These are phyloP conservation scores for Nephila pilipes DNA, from an alignment of 1,140 invertebrate genomes.

Conservation along the genomic window DNA sequence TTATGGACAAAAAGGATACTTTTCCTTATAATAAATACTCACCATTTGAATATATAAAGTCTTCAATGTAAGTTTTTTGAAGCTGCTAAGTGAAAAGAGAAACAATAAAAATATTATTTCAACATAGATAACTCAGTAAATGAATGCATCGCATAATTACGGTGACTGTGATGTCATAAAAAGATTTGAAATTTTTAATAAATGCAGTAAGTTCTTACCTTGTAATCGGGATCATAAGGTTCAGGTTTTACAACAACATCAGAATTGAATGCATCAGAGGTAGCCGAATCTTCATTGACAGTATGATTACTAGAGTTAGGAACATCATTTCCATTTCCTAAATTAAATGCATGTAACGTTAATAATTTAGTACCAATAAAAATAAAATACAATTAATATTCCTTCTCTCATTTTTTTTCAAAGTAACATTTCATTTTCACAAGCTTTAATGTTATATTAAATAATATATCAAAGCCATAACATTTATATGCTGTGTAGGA, in stretches of 20 bases:
- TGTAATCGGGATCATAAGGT: background rate
- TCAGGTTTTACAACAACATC: slow-evolving; percentile 32
- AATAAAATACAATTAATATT: background rate
- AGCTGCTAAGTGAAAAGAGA: background rate
- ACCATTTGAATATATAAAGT: slow-evolving; percentile 52
- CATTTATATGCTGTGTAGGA: too few relatives aligned
- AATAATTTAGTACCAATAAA: background rate
- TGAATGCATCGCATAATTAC: background rate
- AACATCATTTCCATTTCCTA: background rate
- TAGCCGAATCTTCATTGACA: background rate
- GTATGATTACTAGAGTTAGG: background rate
- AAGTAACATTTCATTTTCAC: too few relatives aligned
- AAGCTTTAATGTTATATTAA: too few relatives aligned
- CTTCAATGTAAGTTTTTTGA: slow-evolving; percentile 34
- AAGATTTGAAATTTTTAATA: background rate
- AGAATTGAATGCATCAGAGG: background rate
- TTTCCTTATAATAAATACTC: background rate
- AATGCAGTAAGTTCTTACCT: background rate
- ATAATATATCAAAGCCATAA: too few relatives aligned
- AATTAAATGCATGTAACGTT: background rate
- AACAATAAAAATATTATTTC: slow-evolving; percentile 8
- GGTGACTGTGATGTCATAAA: background rate
- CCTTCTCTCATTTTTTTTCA: too few relatives aligned
- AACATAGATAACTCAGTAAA: background rate
- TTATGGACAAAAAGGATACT: background rate